Conservation (phyloP, 1,140 invertebrate species). For the Lepidurus apus region DNA sequence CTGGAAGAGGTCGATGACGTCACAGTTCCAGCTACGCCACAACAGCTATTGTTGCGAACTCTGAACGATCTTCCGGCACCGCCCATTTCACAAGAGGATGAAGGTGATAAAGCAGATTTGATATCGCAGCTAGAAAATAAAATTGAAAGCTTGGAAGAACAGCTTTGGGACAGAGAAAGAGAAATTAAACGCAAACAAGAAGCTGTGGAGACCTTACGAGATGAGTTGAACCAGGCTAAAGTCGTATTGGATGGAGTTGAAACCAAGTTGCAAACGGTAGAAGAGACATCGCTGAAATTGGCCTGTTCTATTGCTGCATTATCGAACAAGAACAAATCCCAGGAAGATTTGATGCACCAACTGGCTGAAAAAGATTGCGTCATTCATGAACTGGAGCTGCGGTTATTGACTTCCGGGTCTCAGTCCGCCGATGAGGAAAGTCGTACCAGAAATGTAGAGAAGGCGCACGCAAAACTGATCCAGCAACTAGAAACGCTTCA, state of each 20-base stretch:
- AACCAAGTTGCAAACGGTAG: neutral
- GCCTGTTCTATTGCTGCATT: neutral
- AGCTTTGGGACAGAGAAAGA: neutral
- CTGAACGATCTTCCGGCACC: neutral
- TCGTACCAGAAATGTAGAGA: neutral
- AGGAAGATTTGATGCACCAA: conserved; percentile 10
- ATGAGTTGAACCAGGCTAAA: neutral
- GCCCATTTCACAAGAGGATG: neutral
- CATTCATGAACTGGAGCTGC: neutral
- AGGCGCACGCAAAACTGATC: neutral
- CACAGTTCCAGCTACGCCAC: neutral
- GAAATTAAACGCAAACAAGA: conserved; percentile 4
- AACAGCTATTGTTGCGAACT: neutral
- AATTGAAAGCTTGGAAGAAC: neutral
- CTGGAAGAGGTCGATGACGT: neutral
- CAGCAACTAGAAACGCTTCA: neutral
- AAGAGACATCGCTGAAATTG: neutral
- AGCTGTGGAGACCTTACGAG: neutral
- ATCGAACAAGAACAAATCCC: conserved; percentile 3
- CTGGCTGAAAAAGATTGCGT: conserved; percentile 7
- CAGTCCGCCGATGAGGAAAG: neutral
- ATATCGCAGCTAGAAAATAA: neutral
- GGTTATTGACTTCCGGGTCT: neutral
- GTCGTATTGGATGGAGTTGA: neutral
- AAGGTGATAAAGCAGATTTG: neutral